Conservation (phyloP, 2,797 vertebrate genomes). For the Hafferia zeledoni region DNA sequence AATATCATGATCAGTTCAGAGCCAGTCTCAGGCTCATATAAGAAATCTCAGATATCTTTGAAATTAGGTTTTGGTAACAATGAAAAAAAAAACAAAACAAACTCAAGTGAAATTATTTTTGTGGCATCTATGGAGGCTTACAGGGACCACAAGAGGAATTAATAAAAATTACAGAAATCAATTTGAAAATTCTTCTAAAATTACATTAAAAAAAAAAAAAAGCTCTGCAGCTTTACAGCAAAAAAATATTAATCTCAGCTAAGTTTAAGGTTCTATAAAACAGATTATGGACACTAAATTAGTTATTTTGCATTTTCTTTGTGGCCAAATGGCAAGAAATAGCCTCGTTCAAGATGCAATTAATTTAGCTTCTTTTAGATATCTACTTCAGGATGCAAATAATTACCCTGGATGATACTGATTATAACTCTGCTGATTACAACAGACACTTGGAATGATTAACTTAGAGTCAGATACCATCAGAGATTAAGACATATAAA, state of each 20-base stretch:
- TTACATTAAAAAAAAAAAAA: not conserved
- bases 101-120: not conserved
- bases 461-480: not conserved
- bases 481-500: not conserved
- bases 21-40: not conserved
- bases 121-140: not conserved
- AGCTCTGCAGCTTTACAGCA: not conserved
- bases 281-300: not conserved
- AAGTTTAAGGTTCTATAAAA: not conserved
- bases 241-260: not conserved
- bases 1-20: not conserved
- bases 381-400: constrained; percentile 27
- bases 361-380: constrained; percentile 13
- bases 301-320: not conserved
- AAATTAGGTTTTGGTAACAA: not conserved
- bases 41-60: not conserved
- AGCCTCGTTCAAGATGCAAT: not conserved
- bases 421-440: constrained; percentile 53
- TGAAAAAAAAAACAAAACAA: not conserved
- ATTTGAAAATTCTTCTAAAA: not conserved
- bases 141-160: not conserved
- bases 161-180: not conserved
- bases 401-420: constrained; percentile 24
- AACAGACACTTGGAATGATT: constrained; percentile 39
- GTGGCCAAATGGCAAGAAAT: not conserved